These are phyloP conservation scores for Nannobrachium achirus DNA, from an alignment of 2,113 vertebrate species.

Conservation along the genomic window DNA sequence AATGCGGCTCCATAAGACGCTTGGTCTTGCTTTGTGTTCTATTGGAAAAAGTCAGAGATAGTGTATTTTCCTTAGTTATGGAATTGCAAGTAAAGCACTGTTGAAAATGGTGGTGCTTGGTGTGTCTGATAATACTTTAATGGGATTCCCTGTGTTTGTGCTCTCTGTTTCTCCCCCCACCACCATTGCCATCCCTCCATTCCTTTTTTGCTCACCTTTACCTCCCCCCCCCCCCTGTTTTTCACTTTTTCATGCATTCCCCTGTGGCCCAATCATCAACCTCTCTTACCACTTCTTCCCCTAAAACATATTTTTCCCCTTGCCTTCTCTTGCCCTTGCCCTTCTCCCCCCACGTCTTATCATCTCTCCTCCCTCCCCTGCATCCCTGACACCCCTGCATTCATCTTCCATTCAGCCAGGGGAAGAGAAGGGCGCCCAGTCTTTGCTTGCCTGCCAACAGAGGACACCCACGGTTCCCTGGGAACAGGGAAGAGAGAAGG, in stretches of 20 bases:
- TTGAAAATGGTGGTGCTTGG: background rate
- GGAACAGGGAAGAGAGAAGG: conserved; percentile 58
- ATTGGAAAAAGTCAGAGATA: background rate
- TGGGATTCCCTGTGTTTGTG: background rate
- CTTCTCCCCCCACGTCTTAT: background rate
- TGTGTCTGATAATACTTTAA: background rate
- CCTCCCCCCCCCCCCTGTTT: background rate
- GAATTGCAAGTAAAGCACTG: background rate
- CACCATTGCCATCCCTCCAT: background rate
- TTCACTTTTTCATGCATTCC: background rate
- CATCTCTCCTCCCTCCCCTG: background rate
- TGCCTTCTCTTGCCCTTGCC: background rate
- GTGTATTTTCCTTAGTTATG: background rate
- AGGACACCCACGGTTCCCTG: conserved; percentile 59
- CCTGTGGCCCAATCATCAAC: conserved; percentile 1
- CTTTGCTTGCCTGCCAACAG: conserved; percentile 49
- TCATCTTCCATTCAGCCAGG: conserved; percentile 37
- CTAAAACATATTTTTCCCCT: conserved; percentile 15
- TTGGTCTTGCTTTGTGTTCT: conserved; percentile 26
- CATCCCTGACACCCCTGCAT: conserved; percentile 12
- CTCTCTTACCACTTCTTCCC: background rate
- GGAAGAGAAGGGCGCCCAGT: conserved; percentile 41
- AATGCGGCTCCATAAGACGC: conserved; percentile 10
- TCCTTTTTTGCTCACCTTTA: background rate
- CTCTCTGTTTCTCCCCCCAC: background rate